These are phyloP conservation scores for Apantesis nais DNA, from an alignment of 2,888 invertebrate genomes.

Conservation along the genomic window DNA sequence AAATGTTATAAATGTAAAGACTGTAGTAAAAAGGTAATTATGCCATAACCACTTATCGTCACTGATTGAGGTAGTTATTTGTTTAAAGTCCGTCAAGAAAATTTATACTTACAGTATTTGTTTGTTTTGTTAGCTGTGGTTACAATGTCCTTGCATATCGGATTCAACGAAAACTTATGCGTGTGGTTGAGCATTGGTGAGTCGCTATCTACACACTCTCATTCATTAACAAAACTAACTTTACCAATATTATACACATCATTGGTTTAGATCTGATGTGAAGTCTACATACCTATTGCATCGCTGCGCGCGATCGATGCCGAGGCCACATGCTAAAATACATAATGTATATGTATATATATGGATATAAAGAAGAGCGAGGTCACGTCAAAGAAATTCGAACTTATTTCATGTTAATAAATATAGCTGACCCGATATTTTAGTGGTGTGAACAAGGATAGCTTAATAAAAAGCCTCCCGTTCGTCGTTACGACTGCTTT, in stretches of 20 bases:
- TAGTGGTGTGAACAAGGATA: slow-evolving; percentile 32
- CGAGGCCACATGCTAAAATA: slow-evolving; percentile 39
- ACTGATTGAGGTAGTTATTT: background rate
- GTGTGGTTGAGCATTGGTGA: background rate
- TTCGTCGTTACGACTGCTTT: slow-evolving; percentile 16
- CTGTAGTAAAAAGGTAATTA: no score
- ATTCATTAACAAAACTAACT: background rate
- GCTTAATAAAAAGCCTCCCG: slow-evolving; percentile 26
- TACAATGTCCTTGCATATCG: background rate
- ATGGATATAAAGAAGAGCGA: slow-evolving; percentile 34
- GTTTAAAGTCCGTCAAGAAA: background rate
- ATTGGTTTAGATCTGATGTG: slow-evolving; percentile 5
- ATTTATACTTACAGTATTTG: background rate
- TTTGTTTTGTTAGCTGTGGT: background rate
- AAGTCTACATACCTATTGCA: slow-evolving; percentile 7
- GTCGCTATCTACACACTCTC: background rate
- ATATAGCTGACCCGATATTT: slow-evolving; percentile 44
- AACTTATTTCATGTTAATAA: slow-evolving; percentile 39
- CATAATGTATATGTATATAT: background rate
- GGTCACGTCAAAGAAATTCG: slow-evolving; percentile 36
- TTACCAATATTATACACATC: background rate
- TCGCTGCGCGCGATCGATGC: slow-evolving; percentile 43
- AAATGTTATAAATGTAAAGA: background rate
- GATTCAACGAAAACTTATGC: background rate
- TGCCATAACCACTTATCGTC: background rate